These are phyloP conservation scores for Triops cancriformis DNA, from an alignment of 1,140 invertebrate genomes.

Conservation along the genomic window DNA sequence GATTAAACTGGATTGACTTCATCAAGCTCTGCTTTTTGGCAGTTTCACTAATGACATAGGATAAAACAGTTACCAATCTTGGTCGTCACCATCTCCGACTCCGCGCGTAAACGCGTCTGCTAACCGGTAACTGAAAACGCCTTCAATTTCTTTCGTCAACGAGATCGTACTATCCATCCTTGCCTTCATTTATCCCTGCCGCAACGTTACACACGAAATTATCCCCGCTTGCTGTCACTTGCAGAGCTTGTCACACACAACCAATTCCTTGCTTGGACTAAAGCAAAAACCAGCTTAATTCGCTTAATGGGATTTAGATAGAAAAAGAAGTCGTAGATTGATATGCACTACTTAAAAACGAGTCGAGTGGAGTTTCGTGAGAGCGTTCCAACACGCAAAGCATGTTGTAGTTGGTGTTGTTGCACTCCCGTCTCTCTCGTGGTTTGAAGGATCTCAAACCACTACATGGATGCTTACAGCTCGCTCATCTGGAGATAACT, in stretches of 20 bases:
- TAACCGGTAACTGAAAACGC: slow-evolving; percentile 29
- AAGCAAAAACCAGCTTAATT: too few relatives aligned
- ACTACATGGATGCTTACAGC: slow-evolving; percentile 1
- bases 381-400: neutral
- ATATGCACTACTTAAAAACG: neutral
- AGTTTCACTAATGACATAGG: neutral
- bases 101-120: slow-evolving; percentile 28
- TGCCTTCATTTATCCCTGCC: too few relatives aligned
- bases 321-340: neutral
- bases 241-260: too few relatives aligned
- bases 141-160: slow-evolving; percentile 23
- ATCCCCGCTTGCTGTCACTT: neutral
- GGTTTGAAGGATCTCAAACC: slow-evolving; percentile 16
- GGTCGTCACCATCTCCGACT: slow-evolving; percentile 23
- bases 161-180: neutral
- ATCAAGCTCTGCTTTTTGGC: neutral
- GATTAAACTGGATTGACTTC: neutral
- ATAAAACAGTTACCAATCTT: slow-evolving; percentile 22
- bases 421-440: too few relatives aligned
- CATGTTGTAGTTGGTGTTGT: neutral
- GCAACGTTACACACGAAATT: neutral
- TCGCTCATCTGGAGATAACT: slow-evolving; percentile 2
- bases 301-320: neutral
- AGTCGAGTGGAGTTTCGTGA: neutral
- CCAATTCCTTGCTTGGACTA: too few relatives aligned